A percentile compares a stretch with the other conserved stretches of the same genome.
These are phyloP conservation scores for Silurus aristotelis DNA, from an alignment of 2,797 vertebrate genomes.

Conservation along the genomic window DNA sequence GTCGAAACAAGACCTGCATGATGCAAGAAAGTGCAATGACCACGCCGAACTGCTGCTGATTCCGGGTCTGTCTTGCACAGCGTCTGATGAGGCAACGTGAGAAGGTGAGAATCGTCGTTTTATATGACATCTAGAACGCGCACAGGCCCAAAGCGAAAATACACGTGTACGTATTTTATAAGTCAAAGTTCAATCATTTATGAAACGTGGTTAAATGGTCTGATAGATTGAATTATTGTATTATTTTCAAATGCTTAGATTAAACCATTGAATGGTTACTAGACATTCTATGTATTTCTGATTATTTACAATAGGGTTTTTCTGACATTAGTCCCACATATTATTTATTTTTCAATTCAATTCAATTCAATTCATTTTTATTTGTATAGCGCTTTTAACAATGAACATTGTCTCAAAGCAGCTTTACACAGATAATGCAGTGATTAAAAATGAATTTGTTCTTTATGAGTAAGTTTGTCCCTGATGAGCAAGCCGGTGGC, in stretches of 20 bases:
- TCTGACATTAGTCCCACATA: neutral
- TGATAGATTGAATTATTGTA: neutral
- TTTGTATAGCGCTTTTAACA: no score
- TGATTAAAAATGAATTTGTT: no score
- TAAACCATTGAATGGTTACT: neutral
- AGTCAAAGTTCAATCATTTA: neutral
- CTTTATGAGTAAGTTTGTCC: no score
- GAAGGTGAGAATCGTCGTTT: constrained; percentile 3
- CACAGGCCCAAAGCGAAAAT: neutral
- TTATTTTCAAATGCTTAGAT: neutral
- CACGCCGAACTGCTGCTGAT: constrained; percentile 22
- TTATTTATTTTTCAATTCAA: no score
- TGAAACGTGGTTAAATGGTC: neutral
- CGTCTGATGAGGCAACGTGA: neutral
- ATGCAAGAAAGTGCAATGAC: constrained; percentile 59
- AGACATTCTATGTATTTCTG: neutral
- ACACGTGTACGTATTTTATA: neutral
- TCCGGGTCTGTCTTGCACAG: constrained; percentile 23
- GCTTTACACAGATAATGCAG: no score
- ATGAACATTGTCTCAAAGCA: no score
- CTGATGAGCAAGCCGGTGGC: no score
- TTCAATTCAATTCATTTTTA: no score
- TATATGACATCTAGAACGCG: constrained; percentile 6
- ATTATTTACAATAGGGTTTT: neutral
- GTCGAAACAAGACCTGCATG: constrained; percentile 47